These are phyloP conservation scores for Gyrodactylus bullatarudis DNA, from an alignment of 1,140 invertebrate species.

Conservation along the genomic window DNA sequence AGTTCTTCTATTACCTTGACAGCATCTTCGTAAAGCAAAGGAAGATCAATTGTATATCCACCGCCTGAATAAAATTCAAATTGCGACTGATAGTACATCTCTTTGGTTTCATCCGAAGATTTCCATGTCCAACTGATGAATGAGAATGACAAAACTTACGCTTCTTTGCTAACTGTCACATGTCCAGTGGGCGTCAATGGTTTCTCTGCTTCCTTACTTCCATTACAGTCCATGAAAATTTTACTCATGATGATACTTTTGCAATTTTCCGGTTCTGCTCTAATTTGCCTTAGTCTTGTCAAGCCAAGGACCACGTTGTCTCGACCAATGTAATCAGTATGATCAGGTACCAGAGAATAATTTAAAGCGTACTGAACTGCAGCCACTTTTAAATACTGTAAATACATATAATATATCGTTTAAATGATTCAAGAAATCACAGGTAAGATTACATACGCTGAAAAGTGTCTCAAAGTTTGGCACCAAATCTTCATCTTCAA, in stretches of 20 bases:
- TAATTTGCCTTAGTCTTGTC: not conserved
- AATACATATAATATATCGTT: too few species aligned
- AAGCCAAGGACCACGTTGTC: not conserved
- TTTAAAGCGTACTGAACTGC: not conserved
- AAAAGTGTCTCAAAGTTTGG: not conserved
- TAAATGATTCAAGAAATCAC: too few species aligned
- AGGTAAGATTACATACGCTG: too few species aligned
- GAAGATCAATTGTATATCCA: not conserved
- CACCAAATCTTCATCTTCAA: not conserved
- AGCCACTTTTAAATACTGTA: not conserved
- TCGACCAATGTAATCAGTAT: not conserved
- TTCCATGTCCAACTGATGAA: not conserved
- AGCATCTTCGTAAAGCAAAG: not conserved
- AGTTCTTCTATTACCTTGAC: not conserved
- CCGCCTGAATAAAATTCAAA: not conserved
- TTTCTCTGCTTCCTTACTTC: not conserved
- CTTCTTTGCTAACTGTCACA: not conserved
- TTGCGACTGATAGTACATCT: not conserved
- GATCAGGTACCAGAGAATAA: not conserved
- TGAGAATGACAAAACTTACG: not conserved
- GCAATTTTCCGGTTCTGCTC: not conserved
- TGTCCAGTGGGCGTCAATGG: not conserved
- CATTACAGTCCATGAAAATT: not conserved
- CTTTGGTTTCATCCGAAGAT: not conserved
- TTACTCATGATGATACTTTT: not conserved